Conservation (phyloP, 1,140 invertebrate genomes). For the Batillaria attramentaria region DNA sequence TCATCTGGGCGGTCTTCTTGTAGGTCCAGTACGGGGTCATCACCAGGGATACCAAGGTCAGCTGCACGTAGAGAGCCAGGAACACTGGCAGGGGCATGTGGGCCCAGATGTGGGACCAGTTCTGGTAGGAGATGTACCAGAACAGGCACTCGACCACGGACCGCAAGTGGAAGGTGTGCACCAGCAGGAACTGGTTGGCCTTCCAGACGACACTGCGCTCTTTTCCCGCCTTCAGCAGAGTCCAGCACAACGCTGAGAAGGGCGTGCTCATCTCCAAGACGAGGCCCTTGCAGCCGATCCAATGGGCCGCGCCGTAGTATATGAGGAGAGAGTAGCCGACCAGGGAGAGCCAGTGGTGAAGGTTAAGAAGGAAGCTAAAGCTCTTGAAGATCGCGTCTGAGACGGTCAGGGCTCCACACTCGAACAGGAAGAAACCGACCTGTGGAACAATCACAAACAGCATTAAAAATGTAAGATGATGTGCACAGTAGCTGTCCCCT, state of each 20-base stretch:
- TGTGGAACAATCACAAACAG: no score
- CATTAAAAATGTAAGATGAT: no score
- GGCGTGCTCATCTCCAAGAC: constrained; percentile 67
- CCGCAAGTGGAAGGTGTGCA: constrained; percentile 67
- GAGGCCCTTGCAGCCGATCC: constrained; percentile 60
- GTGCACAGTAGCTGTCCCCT: no score
- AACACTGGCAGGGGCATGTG: constrained; percentile 59
- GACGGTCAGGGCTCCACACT: constrained; percentile 57
- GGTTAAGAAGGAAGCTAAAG: constrained; percentile 59
- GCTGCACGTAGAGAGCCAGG: constrained; percentile 54
- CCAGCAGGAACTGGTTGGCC: constrained; percentile 64
- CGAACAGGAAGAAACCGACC: constrained; percentile 68
- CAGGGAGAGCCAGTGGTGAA: constrained; percentile 65
- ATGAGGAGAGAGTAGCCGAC: constrained; percentile 54
- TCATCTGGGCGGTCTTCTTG: constrained; percentile 67
- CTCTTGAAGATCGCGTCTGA: constrained; percentile 61
- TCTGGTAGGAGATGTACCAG: constrained; percentile 60
- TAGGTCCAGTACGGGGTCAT: constrained; percentile 71
- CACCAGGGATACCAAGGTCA: constrained; percentile 57
- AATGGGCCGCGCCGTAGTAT: constrained; percentile 51
- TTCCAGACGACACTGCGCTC: constrained; percentile 61
- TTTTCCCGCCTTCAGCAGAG: constrained; percentile 62
- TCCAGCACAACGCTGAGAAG: constrained; percentile 65
- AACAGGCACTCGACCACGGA: constrained; percentile 62
- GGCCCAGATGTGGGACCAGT: constrained; percentile 57